Conservation (phyloP, 2,888 invertebrate genomes). For the Xestia sexstrigata region DNA sequence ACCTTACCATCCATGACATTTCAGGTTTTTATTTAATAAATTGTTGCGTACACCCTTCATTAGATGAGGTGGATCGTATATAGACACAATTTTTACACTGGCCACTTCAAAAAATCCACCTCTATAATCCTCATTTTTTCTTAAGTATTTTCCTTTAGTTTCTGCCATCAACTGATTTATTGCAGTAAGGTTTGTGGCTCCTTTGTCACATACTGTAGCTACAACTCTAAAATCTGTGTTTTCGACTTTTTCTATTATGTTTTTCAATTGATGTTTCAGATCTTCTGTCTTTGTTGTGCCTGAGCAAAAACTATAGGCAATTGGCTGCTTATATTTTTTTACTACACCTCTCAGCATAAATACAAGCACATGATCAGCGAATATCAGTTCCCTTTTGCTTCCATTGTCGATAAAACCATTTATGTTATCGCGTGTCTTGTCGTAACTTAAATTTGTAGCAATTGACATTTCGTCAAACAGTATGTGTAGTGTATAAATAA, state of each 20-base stretch:
- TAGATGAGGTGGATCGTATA: constrained; percentile 34
- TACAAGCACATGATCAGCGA: constrained; percentile 6
- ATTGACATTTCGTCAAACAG: constrained; percentile 8
- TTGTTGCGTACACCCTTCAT: constrained; percentile 8
- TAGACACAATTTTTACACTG: constrained; percentile 4
- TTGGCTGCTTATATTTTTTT: constrained; percentile 38
- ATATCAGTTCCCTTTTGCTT: background rate
- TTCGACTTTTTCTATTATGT: constrained; percentile 5
- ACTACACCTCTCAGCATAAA: constrained; percentile 20
- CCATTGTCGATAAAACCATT: constrained; percentile 5
- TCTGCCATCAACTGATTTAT: constrained; percentile 9
- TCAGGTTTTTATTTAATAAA: too few species aligned
- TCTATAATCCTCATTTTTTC: constrained; percentile 1
- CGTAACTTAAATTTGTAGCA: background rate
- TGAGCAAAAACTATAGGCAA: background rate
- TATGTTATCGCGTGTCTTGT: background rate
- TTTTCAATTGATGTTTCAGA: constrained; percentile 3
- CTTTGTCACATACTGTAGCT: constrained; percentile 32
- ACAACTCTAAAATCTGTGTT: constrained; percentile 12
- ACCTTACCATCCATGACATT: background rate
- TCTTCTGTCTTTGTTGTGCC: constrained; percentile 10
- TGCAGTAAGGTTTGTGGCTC: constrained; percentile 21
- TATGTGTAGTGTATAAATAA: too few species aligned
- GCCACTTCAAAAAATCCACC: constrained; percentile 24
- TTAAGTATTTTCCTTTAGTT: constrained; percentile 9